Percentiles rank a stretch among this genome's conserved stretches.
Evolutionary conservation across 1,140 invertebrate species (phyloP).

Genomic region (Drosophila ananassae): DNA sequence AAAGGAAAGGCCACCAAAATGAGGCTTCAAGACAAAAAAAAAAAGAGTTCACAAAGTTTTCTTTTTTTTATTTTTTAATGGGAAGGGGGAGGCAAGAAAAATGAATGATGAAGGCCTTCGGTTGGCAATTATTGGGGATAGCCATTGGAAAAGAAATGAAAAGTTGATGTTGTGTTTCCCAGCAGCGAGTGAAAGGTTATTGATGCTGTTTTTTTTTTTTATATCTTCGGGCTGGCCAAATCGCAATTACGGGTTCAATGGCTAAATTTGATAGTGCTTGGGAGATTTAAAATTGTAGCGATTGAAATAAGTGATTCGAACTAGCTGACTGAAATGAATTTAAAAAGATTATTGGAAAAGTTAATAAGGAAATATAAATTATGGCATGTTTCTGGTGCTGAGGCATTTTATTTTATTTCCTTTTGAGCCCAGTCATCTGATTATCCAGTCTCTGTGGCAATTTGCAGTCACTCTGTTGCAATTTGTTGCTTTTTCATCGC

Average conservation of each 20-base stretch:
- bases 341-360: background rate
- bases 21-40: slow-evolving; percentile 19
- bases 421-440: slow-evolving; percentile 1
- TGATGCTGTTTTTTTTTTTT: slow-evolving; percentile 28
- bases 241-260: slow-evolving; percentile 38
- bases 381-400: too few species aligned
- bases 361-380: background rate
- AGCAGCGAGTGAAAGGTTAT: slow-evolving; percentile 48
- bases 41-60: slow-evolving; percentile 27
- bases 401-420: background rate
- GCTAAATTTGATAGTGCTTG: slow-evolving; percentile 40
- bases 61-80: background rate
- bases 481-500: slow-evolving; percentile 36
- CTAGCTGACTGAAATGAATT: too few species aligned
- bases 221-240: slow-evolving; percentile 20
- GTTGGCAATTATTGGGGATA: slow-evolving; percentile 53
- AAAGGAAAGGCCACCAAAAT: background rate
- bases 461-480: slow-evolving; percentile 51
- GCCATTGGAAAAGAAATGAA: slow-evolving; percentile 24
- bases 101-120: slow-evolving; percentile 43
- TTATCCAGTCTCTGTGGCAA: slow-evolving; percentile 40
- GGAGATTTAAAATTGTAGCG: slow-evolving; percentile 19
- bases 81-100: slow-evolving; percentile 4
- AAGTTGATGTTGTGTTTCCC: slow-evolving; percentile 33
- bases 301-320: slow-evolving; percentile 5